Conservation (phyloP, 2,113 vertebrate genomes). For the Thalassarche chlororhynchos region DNA sequence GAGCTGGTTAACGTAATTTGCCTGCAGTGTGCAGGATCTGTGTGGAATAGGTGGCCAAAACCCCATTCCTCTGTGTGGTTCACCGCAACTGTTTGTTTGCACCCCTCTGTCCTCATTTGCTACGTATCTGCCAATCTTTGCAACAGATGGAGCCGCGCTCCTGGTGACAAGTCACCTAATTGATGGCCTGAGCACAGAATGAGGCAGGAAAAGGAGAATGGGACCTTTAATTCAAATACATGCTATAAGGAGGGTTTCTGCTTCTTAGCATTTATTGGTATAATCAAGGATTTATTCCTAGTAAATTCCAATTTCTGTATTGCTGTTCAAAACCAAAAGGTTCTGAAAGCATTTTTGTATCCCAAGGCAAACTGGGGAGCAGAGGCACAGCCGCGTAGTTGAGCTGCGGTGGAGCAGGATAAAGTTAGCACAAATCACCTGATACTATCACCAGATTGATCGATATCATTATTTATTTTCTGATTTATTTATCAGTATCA, state of each 20-base stretch:
- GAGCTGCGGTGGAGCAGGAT: not conserved
- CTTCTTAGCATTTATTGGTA: not conserved
- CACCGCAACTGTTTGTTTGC: not conserved
- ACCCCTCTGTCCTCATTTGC: not conserved
- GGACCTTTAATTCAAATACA: not conserved
- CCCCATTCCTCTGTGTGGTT: not conserved
- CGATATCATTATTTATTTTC: not conserved
- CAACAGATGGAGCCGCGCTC: not conserved
- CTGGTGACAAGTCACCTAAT: not conserved
- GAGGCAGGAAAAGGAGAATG: not conserved
- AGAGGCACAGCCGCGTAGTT: fast-evolving
- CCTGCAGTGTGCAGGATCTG: not conserved
- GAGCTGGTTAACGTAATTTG: not conserved
- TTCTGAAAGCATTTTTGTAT: not conserved
- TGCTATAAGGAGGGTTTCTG: not conserved
- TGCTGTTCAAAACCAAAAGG: not conserved
- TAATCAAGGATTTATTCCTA: not conserved
- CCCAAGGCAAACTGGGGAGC: not conserved
- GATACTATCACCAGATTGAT: not conserved
- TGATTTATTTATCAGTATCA: not conserved
- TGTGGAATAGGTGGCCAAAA: not conserved
- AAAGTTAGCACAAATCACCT: not conserved
- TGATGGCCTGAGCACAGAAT: not conserved
- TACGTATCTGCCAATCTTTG: fast-evolving
- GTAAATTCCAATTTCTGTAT: not conserved